A percentile compares a stretch with the other conserved stretches of the same genome.
Evolutionary conservation across 2,888 invertebrate species (phyloP).

Genomic region (Penaeus monodon): DNA sequence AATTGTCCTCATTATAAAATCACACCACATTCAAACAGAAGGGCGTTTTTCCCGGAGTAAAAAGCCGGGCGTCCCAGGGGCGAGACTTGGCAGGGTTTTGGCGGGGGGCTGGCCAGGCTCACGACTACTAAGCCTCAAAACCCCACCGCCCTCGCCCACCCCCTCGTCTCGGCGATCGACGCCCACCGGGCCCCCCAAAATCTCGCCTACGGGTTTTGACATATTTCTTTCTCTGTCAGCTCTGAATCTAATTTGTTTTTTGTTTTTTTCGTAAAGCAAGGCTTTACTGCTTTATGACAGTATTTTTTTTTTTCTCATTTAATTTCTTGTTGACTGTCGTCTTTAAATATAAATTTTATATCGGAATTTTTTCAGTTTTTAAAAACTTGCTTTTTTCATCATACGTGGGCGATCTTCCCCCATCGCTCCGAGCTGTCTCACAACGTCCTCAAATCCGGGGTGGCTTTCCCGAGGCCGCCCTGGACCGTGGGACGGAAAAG

Average conservation of each 20-base stretch:
- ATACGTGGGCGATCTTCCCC: conserved; percentile 11
- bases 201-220: too few species aligned
- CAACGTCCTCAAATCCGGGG: conserved; percentile 37
- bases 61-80: not conserved
- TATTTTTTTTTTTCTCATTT: too few species aligned
- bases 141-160: conserved; percentile 17
- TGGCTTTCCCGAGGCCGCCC: conserved; percentile 28
- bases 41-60: not conserved
- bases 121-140: conserved; percentile 40
- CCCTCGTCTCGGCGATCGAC: conserved; percentile 5
- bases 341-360: too few species aligned
- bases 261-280: too few species aligned
- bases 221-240: too few species aligned
- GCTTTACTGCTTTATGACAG: too few species aligned
- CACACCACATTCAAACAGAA: not conserved
- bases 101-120: conserved; percentile 35
- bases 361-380: too few species aligned
- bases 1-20: not conserved
- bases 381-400: not conserved
- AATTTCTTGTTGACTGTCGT: too few species aligned
- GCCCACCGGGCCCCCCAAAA: too few species aligned
- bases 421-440: conserved; percentile 10
- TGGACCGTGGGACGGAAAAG: not conserved
- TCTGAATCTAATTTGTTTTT: too few species aligned
- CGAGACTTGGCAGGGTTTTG: conserved; percentile 23